A percentile compares a stretch with the other conserved stretches of the same genome.
Evolutionary conservation across 2,888 invertebrate species (phyloP).

Genomic region (Cataglyphis livida): DNA sequence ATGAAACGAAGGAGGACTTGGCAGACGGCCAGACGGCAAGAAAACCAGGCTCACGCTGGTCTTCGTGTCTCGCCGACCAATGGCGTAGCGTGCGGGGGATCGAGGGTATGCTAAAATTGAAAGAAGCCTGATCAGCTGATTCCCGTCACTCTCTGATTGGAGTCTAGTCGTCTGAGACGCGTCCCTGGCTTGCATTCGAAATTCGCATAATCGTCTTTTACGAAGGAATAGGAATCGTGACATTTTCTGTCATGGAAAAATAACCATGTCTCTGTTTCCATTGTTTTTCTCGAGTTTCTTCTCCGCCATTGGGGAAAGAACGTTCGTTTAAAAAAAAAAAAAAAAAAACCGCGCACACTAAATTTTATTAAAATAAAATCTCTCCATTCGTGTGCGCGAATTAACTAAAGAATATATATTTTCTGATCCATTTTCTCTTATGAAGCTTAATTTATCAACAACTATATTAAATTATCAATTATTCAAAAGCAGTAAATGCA

Average conservation of each 20-base stretch:
- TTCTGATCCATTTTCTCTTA: neutral
- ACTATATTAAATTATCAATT: neutral
- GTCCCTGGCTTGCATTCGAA: constrained; percentile 70
- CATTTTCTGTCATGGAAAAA: constrained; percentile 35
- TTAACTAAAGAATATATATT: neutral
- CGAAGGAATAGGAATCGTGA: constrained; percentile 44
- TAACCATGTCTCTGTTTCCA: constrained; percentile 26
- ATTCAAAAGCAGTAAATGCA: neutral
- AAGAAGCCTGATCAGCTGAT: constrained; percentile 71
- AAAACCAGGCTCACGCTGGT: constrained; percentile 69
- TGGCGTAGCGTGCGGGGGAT: neutral
- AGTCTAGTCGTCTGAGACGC: constrained; percentile 66
- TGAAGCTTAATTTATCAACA: neutral
- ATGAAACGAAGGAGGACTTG: constrained; percentile 67
- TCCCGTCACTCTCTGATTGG: constrained; percentile 72
- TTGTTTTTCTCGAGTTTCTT: constrained; percentile 20
- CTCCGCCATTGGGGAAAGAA: neutral
- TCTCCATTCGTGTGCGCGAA: neutral
- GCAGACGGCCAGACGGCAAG: constrained; percentile 76
- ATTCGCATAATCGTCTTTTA: constrained; percentile 69
- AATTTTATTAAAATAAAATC: neutral
- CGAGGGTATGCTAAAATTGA: constrained; percentile 79
- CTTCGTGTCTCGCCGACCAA: constrained; percentile 52
- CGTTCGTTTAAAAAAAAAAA: neutral
- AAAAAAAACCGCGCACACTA: neutral